Evolutionary conservation across 2,797 vertebrate species (phyloP), one percentile per base, ranked within the genome.

Genomic region (Tenualosa thibaudeaui): DNA sequence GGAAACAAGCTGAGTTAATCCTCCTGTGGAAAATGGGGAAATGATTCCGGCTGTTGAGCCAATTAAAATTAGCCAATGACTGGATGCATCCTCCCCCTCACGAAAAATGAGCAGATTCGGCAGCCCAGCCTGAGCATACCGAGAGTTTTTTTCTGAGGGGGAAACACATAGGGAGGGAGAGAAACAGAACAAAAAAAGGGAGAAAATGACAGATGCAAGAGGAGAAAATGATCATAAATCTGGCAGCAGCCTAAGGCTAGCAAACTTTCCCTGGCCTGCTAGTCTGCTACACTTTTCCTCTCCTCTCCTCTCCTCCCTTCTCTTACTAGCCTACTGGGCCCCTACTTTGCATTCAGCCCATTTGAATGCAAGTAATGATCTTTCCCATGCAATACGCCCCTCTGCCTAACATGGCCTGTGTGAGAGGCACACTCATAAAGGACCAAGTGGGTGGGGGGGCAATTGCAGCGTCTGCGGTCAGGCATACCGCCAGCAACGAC

Each of bases 391-490:
- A 65, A 56, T 37, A 81, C 6, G 49, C 53, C 37, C 68, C 68
- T 82, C 58, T 83, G 54, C 87, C 89, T 87, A 86, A 90, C 86
- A 50, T 82, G 40, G 84, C 78, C 89, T 89, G 88, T 90, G 90
- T 92, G 81, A 86, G 92, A 91, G 85, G 56, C 56, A 49, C 81
- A 88, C 91, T 90, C 89, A 24, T 91, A 89, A 91, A 68, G 19
- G 89, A 86, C 58, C 85, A 50, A 75, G 46, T 71, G 83, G 24
- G 54, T 51, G 40, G 37, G n/a, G 78, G 78, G 40, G 84, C 86
- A 84, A 85, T 88, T 81, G 86, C 51, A 85, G 89, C 88, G 90
- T 92, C 92, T 92, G 93, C 89, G 91, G 92, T 84, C 89, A 92
- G 92, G 82, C 91, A 54, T 84, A 81, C 86, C 86, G 91, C 90